Base-by-base conservation (phyloP, 2,888 invertebrate species). In the Crocallis elinguaria region DNA sequence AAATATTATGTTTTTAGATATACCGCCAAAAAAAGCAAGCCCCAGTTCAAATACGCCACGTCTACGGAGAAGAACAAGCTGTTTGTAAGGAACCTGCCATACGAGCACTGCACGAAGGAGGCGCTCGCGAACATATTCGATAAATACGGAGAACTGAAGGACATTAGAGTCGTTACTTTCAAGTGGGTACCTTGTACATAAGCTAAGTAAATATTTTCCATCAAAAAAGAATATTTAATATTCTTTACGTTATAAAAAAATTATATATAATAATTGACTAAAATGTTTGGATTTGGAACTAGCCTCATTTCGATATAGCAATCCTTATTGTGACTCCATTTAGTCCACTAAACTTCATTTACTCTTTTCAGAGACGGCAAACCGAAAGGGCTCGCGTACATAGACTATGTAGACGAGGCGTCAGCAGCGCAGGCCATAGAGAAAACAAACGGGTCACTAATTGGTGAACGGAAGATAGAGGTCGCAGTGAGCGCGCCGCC, bases 381-480 rank as follows among this genome's bases (percentile, higher is more conserved):
- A 72, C 95, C 97, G 0, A 98, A 98, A 86, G 98, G 99, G 3
- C 88, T 98, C 14, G 99, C 99, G 0, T 99, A 98, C 86, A 93
- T 99, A 9, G 99, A 99, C 66, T 99, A 94, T 79, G 93, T 93
- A 36, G 93, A 94, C 57, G 95, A 95, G 64, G 90, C 86, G 19
- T 86, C 93, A 4, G 97, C 98, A 0, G 83, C 93, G 0, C 92
- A 92, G 60, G 98, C 98, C 0, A 82, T 98, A 13, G 73, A 94
- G 45, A 93, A 93, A 52, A 93, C 94, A 0, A 94, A 98, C 84
- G 95, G 96, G 4, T 84, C 93, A 64, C 78, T 92, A 42, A 71
- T 98, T 0, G 94, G 92, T 0, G 96, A 94, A 2, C 92, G 94
- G 62, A 84, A 82, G 0, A 95, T 98, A 55, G 93, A 82, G 3